These are phyloP conservation scores for Brenthis daphne DNA, from an alignment of 2,888 invertebrate genomes.

Conservation along the genomic window DNA sequence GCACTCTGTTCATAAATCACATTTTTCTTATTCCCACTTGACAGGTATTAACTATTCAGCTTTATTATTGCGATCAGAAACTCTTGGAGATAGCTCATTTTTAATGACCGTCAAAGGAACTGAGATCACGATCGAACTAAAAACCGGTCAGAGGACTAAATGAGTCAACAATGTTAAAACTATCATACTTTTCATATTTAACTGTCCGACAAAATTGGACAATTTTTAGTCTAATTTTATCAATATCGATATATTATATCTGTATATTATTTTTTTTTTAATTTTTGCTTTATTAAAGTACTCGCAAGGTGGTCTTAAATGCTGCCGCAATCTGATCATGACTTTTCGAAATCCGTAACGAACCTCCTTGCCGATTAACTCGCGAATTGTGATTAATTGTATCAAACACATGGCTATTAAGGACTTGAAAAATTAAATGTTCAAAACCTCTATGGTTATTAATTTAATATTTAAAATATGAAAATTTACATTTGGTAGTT, in stretches of 20 bases:
- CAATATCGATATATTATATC: background rate
- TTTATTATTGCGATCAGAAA: conserved; percentile 35
- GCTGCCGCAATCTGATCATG: conserved; percentile 6
- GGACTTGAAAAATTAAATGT: conserved; percentile 8
- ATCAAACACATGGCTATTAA: conserved; percentile 12
- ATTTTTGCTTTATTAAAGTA: background rate
- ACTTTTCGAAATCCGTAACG: conserved; percentile 2
- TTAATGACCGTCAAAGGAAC: conserved; percentile 42
- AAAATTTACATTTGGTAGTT: background rate
- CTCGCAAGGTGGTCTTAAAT: conserved; percentile 11
- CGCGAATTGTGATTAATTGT: conserved; percentile 15
- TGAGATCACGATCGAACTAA: conserved; percentile 42
- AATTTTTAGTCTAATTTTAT: background rate
- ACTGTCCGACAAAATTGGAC: background rate
- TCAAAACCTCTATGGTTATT: too few relatives aligned
- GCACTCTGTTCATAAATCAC: conserved; percentile 24
- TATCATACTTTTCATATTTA: conserved; percentile 66
- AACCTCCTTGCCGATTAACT: conserved; percentile 9
- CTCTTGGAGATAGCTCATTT: conserved; percentile 38
- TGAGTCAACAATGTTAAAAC: conserved; percentile 46
- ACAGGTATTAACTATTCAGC: conserved; percentile 37
- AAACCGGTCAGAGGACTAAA: conserved; percentile 43
- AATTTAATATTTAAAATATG: too few relatives aligned
- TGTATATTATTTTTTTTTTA: too few relatives aligned
- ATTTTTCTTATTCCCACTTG: conserved; percentile 28